Evolutionary conservation across 1,140 invertebrate species (phyloP).

Genomic region (Himalopsyche phryganea): DNA sequence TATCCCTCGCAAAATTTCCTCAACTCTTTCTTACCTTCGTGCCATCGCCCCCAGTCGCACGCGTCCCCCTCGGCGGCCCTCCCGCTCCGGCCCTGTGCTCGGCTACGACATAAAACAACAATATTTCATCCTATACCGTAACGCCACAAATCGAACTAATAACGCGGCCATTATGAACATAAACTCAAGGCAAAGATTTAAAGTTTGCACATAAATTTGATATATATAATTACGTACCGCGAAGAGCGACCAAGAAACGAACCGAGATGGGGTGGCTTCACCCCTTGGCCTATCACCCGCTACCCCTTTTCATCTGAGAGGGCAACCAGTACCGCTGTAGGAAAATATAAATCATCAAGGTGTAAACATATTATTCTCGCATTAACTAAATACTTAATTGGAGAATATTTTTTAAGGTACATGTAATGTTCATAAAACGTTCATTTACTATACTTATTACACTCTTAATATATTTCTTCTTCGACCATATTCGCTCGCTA

Average conservation of each 20-base stretch:
- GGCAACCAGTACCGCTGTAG: no score
- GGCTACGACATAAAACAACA: conserved; percentile 34
- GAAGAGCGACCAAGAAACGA: conserved; percentile 28
- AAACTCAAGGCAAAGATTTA: conserved; percentile 36
- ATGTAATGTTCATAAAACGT: no score
- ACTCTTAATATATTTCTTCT: no score
- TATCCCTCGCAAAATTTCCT: conserved; percentile 25
- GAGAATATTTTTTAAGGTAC: no score
- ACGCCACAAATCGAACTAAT: conserved; percentile 36
- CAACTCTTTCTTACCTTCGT: conserved; percentile 27
- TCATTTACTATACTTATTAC: no score
- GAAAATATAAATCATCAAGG: no score
- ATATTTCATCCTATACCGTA: conserved; percentile 35
- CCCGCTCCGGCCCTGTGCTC: background rate
- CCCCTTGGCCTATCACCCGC: conserved; percentile 6
- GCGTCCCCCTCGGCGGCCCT: background rate
- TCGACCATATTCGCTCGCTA: no score
- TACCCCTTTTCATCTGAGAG: conserved; percentile 2
- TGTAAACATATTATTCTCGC: no score
- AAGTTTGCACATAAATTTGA: conserved; percentile 36
- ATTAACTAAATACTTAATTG: no score
- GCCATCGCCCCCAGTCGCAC: background rate
- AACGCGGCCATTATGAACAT: conserved; percentile 35
- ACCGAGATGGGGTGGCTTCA: conserved; percentile 12
- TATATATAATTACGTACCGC: conserved; percentile 35